phyloP scores from a whole-genome alignment of 2,888 invertebrate genomes.

The Monoplex corrugatus region DNA sequence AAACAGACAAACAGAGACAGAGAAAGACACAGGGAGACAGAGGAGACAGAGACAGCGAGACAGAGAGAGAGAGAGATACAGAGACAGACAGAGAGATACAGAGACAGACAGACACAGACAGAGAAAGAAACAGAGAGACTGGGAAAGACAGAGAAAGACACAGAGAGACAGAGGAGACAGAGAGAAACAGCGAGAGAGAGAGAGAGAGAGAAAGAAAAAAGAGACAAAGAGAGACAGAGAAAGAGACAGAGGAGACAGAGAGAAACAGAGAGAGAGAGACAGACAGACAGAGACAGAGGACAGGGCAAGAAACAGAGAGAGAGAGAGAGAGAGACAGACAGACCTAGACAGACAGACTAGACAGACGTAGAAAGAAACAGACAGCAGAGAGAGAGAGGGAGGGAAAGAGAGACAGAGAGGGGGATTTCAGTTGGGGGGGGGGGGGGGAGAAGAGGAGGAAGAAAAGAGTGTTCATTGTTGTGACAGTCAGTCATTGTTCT shows the following conservation, averaged over 20 bases:
- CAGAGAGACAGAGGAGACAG: too few relatives aligned
- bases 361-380: too few relatives aligned
- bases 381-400: too few relatives aligned
- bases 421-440: too few relatives aligned
- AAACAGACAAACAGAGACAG: not conserved
- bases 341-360: not conserved
- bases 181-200: not conserved
- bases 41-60: not conserved
- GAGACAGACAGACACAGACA: not conserved
- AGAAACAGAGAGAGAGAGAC: not conserved
- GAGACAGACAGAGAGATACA: too few relatives aligned
- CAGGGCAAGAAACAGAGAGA: not conserved
- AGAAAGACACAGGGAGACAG: not conserved
- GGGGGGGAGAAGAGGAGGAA: too few relatives aligned
- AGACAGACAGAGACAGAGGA: not conserved
- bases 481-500: too few relatives aligned
- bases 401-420: too few relatives aligned
- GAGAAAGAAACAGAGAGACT: not conserved
- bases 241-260: not conserved
- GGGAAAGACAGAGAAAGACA: not conserved
- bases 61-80: too few relatives aligned
- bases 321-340: not conserved
- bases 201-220: not conserved
- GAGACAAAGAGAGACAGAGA: not conserved
- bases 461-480: too few relatives aligned